Evolutionary conservation across 2,888 invertebrate genomes (phyloP).

Genomic region (Nowickia ferox): DNA sequence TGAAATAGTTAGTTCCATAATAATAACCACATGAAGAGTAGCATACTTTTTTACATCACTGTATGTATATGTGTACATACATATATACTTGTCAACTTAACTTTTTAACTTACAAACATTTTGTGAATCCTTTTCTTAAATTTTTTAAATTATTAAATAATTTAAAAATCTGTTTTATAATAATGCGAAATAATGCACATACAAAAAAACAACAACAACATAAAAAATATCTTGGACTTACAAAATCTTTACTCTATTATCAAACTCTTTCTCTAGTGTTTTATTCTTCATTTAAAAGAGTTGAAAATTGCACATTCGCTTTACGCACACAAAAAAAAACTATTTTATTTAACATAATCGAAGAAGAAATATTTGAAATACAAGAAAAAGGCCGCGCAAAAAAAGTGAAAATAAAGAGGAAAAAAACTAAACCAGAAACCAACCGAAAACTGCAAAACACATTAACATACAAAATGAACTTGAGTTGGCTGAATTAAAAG

Average conservation of each 20-base stretch:
- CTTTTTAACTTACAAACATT: too few species aligned
- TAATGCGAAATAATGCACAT: background rate
- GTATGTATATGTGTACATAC: too few species aligned
- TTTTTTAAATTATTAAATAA: background rate
- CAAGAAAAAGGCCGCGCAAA: conserved; percentile 31
- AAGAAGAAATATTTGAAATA: conserved; percentile 25
- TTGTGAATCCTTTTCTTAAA: too few species aligned
- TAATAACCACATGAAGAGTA: too few species aligned
- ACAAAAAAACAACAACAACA: background rate
- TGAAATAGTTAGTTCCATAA: too few species aligned
- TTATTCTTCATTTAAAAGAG: background rate
- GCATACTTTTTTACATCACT: too few species aligned
- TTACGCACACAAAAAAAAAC: background rate
- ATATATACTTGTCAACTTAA: too few species aligned
- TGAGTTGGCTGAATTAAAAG: conserved; percentile 57
- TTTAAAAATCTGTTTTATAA: background rate
- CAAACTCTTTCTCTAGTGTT: background rate
- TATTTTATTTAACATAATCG: conserved; percentile 8
- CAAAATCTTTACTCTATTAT: background rate
- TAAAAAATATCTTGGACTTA: background rate
- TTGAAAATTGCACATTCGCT: conserved; percentile 27
- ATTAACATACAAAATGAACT: conserved; percentile 71
- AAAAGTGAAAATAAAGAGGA: conserved; percentile 62
- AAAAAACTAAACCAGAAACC: conserved; percentile 60
- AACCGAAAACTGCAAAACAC: conserved; percentile 47